Percentiles rank a stretch among this genome's conserved stretches.
These are phyloP conservation scores for Phenganax stokvisi DNA, from an alignment of 92 coral and sea anemone species.

Conservation along the genomic window DNA sequence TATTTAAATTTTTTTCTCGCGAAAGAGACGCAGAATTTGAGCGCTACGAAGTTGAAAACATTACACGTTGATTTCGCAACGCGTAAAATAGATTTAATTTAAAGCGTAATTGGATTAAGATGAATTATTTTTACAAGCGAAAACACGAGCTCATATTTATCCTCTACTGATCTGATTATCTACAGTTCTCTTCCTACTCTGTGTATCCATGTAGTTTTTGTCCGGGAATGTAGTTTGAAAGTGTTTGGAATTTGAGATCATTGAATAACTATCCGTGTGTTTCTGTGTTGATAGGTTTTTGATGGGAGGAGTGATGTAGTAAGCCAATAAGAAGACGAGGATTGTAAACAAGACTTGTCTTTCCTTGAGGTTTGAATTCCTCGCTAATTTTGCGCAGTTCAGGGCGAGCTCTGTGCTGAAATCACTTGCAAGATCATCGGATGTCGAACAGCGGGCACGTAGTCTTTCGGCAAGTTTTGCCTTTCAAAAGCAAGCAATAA, in stretches of 20 bases:
- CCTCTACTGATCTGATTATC: conserved; percentile 3
- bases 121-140: conserved; percentile 12
- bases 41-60: not conserved
- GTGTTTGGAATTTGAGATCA: not conserved
- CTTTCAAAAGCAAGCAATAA: not conserved
- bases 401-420: not conserved
- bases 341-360: not conserved
- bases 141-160: conserved; percentile 10
- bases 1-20: not conserved
- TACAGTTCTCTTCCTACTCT: not conserved
- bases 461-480: not conserved
- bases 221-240: not conserved
- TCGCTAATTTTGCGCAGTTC: not conserved
- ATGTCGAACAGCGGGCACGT: not conserved
- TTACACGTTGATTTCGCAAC: not conserved
- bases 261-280: conserved; percentile 28
- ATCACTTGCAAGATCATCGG: not conserved
- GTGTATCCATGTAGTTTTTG: not conserved
- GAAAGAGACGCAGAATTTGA: not conserved
- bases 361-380: not conserved
- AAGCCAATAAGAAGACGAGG: conserved; percentile 28
- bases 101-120: conserved; percentile 20
- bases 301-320: conserved; percentile 21
- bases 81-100: not conserved
- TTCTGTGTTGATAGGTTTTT: conserved; percentile 37